These are phyloP conservation scores for Procambarus virginalis DNA, from an alignment of 1,140 invertebrate genomes.

Conservation along the genomic window DNA sequence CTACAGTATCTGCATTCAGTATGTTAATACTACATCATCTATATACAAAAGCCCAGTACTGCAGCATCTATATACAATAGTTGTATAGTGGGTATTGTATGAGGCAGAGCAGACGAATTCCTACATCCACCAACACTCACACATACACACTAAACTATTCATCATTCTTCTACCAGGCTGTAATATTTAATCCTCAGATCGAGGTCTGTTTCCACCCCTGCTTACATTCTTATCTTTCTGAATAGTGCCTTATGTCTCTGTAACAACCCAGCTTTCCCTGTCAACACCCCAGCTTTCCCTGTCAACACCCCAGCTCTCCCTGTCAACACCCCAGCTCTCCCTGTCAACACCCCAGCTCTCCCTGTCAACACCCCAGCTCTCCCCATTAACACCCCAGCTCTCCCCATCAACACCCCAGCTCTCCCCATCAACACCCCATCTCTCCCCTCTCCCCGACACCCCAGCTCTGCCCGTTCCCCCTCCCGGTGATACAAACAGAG, in stretches of 20 bases:
- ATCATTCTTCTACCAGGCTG: no score
- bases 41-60: no score
- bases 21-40: no score
- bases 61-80: no score
- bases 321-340: not conserved
- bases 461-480: not conserved
- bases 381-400: not conserved
- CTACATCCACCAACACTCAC: no score
- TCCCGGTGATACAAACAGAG: constrained; percentile 1
- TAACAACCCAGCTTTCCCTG: not conserved
- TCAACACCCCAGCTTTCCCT: not conserved
- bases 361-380: not conserved
- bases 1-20: no score
- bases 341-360: not conserved
- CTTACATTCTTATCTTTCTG: not conserved
- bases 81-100: no score
- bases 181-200: no score
- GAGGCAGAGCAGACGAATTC: no score
- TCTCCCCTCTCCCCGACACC: constrained; percentile 21
- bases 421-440: not conserved
- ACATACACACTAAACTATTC: no score
- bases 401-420: no score
- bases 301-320: not conserved
- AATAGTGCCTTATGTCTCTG: no score
- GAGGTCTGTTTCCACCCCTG: not conserved